These are phyloP conservation scores for Tachysurus fulvidraco DNA, from an alignment of 2,113 vertebrate species.

Conservation along the genomic window DNA sequence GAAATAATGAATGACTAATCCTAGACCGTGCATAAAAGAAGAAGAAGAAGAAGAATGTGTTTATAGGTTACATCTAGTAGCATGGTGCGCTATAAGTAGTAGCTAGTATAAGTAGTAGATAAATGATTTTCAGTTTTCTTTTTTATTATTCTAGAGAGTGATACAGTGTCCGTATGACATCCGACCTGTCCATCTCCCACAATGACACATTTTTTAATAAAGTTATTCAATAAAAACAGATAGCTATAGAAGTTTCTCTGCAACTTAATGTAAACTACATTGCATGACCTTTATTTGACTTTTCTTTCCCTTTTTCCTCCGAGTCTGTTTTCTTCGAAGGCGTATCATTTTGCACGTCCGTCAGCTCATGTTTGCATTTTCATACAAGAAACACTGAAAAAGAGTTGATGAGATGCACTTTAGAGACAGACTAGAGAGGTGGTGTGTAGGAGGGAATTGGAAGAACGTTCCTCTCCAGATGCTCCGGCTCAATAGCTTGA, in stretches of 20 bases:
- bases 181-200: background rate
- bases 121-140: background rate
- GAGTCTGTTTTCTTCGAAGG: background rate
- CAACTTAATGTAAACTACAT: background rate
- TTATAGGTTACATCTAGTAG: too few species aligned
- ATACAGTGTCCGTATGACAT: slow-evolving; percentile 30
- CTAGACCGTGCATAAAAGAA: too few species aligned
- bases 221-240: background rate
- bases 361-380: background rate
- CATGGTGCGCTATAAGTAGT: too few species aligned
- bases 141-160: slow-evolving; percentile 55
- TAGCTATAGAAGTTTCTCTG: background rate
- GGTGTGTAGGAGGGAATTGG: slow-evolving; percentile 19
- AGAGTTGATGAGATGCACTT: slow-evolving; percentile 7
- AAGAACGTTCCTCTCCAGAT: background rate
- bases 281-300: background rate
- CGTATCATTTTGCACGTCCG: background rate
- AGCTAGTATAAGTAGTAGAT: too few species aligned
- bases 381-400: background rate
- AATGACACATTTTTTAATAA: background rate
- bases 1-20: too few species aligned
- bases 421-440: slow-evolving; percentile 17
- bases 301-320: background rate
- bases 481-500: slow-evolving; percentile 14
- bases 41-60: too few species aligned